Evolutionary conservation across 2,113 vertebrate species (phyloP).

Genomic region (Pitta sordida): DNA sequence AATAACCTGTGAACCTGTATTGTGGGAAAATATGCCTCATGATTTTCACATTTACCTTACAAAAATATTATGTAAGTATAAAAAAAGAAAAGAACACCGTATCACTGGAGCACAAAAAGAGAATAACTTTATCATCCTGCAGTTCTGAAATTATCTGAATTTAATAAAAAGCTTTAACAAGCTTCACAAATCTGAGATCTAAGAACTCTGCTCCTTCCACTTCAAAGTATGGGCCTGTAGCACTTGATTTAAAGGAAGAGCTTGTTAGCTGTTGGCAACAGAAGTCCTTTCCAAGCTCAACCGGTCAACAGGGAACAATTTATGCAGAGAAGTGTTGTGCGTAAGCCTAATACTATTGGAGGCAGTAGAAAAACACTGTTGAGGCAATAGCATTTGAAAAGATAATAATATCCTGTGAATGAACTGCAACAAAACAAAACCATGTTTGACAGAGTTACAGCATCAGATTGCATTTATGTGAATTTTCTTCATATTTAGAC

Average conservation of each 20-base stretch:
- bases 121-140: neutral
- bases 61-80: neutral
- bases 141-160: slow-evolving; percentile 1
- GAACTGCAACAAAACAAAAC: neutral
- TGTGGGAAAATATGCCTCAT: neutral
- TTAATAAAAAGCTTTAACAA: neutral
- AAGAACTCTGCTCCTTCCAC: neutral
- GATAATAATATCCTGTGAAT: neutral
- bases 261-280: neutral
- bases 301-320: neutral
- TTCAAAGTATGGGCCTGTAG: neutral
- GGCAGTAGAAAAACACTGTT: neutral
- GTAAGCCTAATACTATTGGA: neutral
- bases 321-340: neutral
- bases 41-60: neutral
- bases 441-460: neutral
- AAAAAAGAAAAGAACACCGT: neutral
- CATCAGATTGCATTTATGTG: neutral
- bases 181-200: neutral
- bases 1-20: too few species aligned
- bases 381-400: neutral
- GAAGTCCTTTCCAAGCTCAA: neutral
- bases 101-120: neutral
- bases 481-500: neutral
- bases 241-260: neutral